These are phyloP conservation scores for Microplitis demolitor DNA, from an alignment of 1,140 invertebrate genomes.

Conservation along the genomic window DNA sequence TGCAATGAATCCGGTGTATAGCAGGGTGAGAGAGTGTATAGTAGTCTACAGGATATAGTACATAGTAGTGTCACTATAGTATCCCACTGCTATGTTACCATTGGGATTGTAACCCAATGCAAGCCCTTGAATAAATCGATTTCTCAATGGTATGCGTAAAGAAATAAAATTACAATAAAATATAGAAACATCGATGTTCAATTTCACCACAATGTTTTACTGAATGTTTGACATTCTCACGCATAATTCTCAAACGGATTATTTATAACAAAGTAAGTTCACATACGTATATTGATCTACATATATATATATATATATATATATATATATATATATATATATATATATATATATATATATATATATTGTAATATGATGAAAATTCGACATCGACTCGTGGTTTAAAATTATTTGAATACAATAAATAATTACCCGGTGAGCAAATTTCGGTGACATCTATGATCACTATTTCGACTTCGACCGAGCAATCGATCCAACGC, in stretches of 20 bases:
- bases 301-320: too few relatives aligned
- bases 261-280: not conserved
- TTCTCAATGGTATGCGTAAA: not conserved
- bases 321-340: too few relatives aligned
- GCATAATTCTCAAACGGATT: conserved; percentile 3
- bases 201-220: conserved; percentile 13
- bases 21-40: not conserved
- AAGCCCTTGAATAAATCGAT: conserved; percentile 20
- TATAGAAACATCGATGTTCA: conserved; percentile 13
- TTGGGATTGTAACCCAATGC: conserved; percentile 15
- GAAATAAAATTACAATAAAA: not conserved
- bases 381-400: too few relatives aligned
- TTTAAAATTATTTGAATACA: too few relatives aligned
- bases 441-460: too few relatives aligned
- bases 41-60: too few relatives aligned
- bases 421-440: too few relatives aligned
- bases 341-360: too few relatives aligned
- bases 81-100: conserved; percentile 3
- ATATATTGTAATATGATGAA: too few relatives aligned
- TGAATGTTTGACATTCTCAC: conserved; percentile 4
- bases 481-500: too few relatives aligned
- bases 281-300: too few relatives aligned
- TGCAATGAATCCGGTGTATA: not conserved
- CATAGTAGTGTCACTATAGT: conserved; percentile 1
- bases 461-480: too few relatives aligned